These are phyloP conservation scores for Noctua comes DNA, from an alignment of 2,888 invertebrate genomes.

Conservation along the genomic window DNA sequence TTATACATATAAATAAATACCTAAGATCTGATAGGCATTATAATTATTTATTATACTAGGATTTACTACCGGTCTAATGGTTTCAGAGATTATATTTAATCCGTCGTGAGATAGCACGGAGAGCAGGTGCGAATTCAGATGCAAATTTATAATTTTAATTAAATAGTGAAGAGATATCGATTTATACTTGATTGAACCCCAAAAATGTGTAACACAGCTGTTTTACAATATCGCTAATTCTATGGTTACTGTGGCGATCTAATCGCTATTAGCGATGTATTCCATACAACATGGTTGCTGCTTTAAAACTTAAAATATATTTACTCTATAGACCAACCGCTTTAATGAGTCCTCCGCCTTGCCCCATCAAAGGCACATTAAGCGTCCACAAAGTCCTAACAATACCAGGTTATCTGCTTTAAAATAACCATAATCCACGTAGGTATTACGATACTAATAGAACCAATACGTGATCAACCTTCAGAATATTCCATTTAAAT, in stretches of 20 bases:
- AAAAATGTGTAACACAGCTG: not conserved
- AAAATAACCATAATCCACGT: too few relatives aligned
- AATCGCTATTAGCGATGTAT: not conserved
- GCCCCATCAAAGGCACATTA: too few relatives aligned
- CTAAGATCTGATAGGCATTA: not conserved
- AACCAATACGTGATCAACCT: too few relatives aligned
- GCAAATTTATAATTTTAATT: not conserved
- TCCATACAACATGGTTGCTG: not conserved
- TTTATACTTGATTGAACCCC: not conserved
- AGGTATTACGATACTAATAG: too few relatives aligned
- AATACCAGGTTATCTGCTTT: too few relatives aligned
- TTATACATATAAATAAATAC: not conserved
- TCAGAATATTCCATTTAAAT: too few relatives aligned
- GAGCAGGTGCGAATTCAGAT: slow-evolving; percentile 39
- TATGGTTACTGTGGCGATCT: not conserved
- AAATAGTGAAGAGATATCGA: not conserved
- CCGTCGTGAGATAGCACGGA: not conserved
- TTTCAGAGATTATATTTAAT: slow-evolving; percentile 35
- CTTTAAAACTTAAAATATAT: not conserved
- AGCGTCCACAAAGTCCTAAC: too few relatives aligned
- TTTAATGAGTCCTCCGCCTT: too few relatives aligned
- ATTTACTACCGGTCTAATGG: slow-evolving; percentile 39
- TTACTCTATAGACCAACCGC: too few relatives aligned
- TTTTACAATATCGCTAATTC: not conserved
- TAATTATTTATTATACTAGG: slow-evolving; percentile 20